These are phyloP conservation scores for Heliconius sara DNA, from an alignment of 2,888 invertebrate genomes.

Conservation along the genomic window DNA sequence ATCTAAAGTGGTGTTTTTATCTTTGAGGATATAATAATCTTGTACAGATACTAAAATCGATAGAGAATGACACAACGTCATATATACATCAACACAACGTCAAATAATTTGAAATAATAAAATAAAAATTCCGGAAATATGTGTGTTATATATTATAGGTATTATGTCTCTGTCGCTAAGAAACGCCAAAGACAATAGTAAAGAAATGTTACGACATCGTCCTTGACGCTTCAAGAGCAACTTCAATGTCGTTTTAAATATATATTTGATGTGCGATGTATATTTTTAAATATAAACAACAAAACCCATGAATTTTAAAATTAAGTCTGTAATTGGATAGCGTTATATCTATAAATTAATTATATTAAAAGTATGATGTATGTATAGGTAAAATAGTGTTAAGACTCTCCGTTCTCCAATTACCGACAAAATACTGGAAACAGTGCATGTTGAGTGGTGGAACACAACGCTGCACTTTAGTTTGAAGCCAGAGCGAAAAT, in stretches of 20 bases:
- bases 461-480: too few relatives aligned
- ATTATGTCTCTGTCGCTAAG: neutral
- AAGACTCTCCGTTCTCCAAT: too few relatives aligned
- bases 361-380: neutral
- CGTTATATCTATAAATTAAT: neutral
- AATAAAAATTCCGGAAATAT: neutral
- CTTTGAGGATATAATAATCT: neutral
- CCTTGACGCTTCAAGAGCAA: constrained; percentile 14
- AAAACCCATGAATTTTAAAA: neutral
- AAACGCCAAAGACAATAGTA: neutral
- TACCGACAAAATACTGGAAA: too few relatives aligned
- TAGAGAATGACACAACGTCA: neutral
- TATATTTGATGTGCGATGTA: neutral
- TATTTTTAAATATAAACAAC: neutral
- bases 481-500: too few relatives aligned
- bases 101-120: neutral
- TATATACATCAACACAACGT: neutral
- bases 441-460: too few relatives aligned
- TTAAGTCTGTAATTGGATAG: too few relatives aligned
- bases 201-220: constrained; percentile 1
- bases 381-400: too few relatives aligned
- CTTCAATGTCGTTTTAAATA: constrained; percentile 7
- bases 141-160: neutral
- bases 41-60: neutral
- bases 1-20: constrained; percentile 13